A percentile compares a stretch with the other conserved stretches of the same genome.
phyloP scores from a whole-genome alignment of 2,888 invertebrate genomes.

The Torymus texanus region DNA sequence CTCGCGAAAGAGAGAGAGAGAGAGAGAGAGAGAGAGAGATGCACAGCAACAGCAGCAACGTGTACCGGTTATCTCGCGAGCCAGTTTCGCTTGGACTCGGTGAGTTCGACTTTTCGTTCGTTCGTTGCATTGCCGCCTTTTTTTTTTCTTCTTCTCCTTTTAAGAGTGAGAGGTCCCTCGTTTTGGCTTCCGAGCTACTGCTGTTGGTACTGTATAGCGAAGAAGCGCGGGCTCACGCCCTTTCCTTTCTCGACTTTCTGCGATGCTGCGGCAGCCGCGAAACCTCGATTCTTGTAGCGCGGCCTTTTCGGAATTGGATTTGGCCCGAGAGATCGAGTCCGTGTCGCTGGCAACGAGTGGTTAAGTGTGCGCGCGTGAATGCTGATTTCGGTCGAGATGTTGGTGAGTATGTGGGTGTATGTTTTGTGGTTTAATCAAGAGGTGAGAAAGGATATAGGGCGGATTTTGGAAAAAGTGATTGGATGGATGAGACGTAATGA shows the following conservation, averaged over 20 bases:
- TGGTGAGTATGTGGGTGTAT: no score
- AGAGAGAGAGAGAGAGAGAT: slow-evolving; percentile 54
- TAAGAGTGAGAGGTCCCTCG: neutral
- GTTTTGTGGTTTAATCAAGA: no score
- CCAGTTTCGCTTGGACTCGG: slow-evolving; percentile 54
- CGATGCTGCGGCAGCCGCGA: slow-evolving; percentile 2
- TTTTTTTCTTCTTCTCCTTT: neutral
- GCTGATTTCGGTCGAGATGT: no score
- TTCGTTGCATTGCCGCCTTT: slow-evolving; percentile 21
- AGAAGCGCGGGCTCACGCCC: slow-evolving; percentile 1
- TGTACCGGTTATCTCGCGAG: slow-evolving; percentile 68
- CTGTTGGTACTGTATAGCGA: no score
- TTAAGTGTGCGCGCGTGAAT: no score
- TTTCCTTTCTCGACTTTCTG: slow-evolving; percentile 48
- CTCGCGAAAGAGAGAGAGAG: slow-evolving; percentile 59
- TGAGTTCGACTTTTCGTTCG: slow-evolving; percentile 57
- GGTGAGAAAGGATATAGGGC: no score
- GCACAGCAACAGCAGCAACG: slow-evolving; percentile 43
- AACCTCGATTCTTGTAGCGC: slow-evolving; percentile 25
- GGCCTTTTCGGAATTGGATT: slow-evolving; percentile 38
- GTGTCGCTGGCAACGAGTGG: no score
- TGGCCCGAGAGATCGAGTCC: neutral
- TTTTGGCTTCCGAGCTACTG: no score
- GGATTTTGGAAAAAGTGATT: no score
- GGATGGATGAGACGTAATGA: no score